Evolutionary conservation across 1,140 invertebrate genomes (phyloP), one percentile per base, ranked within the genome.

Genomic region (Tribolium castaneum): DNA sequence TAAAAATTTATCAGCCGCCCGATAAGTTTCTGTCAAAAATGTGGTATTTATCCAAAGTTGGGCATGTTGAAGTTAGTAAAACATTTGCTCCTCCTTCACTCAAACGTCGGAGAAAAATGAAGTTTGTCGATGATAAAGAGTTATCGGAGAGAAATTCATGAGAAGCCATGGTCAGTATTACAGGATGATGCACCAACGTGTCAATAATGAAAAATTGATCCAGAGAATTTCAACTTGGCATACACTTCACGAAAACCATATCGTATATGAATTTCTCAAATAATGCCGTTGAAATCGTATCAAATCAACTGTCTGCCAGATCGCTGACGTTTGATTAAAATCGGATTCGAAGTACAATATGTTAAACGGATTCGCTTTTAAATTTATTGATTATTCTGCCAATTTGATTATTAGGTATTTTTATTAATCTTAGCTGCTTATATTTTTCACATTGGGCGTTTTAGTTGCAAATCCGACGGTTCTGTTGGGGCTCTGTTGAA

Each of bases 121-220:
- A 59, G 10, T 59, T 25, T 22, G 54, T 25, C 54, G 13, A 30
- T 35, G 30, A 66, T 14, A 66, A 30, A 66, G 14, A 25, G n/a
- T 66, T 35, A 66, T 66, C 59, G 59, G 14, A 66, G 45, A 66
- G 30, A 66, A 34, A 35, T 66, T 59, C 54, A 59, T 59, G 54
- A 59, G 54, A 30, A 45, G 39, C 13, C 59, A 66, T 35, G 59
- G 59, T 66, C 59, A 66, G 25, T 66, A 35, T 66, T 35, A 35
- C 22, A 12, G 3, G 59, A 66, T 66, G 59, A 66, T 34, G 30
- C 59, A 66, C 59, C 59, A 12, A 35, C 25, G 30, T 35, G 59
- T 35, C 59, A 66, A 66, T 66, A 35, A 66, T 35, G 25, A 66
- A 66, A 66, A 66, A 66, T 39, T 66, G 59, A 66, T 66, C 59